Evolutionary conservation across 2,113 vertebrate genomes (phyloP).

Genomic region (Hippopotamus amphibius): DNA sequence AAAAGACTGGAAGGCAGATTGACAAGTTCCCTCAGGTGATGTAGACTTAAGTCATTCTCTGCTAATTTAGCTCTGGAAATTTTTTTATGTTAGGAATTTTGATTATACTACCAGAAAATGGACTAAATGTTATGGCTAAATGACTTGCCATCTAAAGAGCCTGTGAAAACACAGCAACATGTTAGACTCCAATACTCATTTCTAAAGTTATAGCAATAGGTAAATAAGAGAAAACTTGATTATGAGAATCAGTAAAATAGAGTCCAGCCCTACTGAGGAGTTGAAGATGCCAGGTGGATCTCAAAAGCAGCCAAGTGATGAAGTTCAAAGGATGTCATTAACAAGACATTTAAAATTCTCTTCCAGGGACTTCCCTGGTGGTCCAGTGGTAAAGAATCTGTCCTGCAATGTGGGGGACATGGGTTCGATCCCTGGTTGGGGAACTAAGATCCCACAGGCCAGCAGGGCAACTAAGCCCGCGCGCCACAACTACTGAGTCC

Average conservation of each 20-base stretch:
- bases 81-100: constrained; percentile 38
- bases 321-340: constrained; percentile 9
- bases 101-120: constrained; percentile 44
- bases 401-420: no score
- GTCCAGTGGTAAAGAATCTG: no score
- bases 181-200: background rate
- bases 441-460: no score
- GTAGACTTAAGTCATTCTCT: background rate
- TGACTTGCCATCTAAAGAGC: constrained; percentile 28
- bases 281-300: background rate
- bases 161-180: background rate
- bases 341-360: background rate
- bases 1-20: constrained; percentile 41
- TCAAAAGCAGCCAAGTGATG: background rate
- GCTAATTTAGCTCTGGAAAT: constrained; percentile 13
- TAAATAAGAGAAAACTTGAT: constrained; percentile 14
- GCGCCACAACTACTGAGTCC: no score
- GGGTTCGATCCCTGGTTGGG: no score
- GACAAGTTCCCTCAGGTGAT: constrained; percentile 26
- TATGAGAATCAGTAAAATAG: background rate
- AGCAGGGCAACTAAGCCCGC: no score
- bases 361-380: background rate
- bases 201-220: background rate
- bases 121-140: background rate
- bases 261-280: background rate